Base-by-base conservation (phyloP, 2,888 invertebrate species). In the Megaustenia siamemsis region DNA sequence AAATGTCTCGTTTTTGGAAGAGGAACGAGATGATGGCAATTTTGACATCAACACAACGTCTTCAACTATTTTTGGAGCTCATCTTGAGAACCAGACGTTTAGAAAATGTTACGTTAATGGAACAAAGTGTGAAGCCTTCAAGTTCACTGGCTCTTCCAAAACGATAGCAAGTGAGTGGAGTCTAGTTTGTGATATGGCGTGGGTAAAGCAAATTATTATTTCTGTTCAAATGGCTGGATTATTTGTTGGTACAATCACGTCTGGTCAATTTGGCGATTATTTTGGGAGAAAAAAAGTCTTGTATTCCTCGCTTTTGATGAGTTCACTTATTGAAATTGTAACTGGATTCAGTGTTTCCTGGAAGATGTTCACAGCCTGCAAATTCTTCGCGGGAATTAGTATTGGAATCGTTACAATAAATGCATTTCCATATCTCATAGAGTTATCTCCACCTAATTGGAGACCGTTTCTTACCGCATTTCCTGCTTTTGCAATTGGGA, bases 161-260 rank as follows among this genome's bases (percentile, higher is more conserved):
- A 77, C 77, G 12, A n/a, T 60, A 1, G 56, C 60, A 1, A 38
- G 12, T 45, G 89, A 93, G 92, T 93, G 91, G 91, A 78, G 89
- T 73, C 88, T 93, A 28, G 87, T 93, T 0, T 93, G 93, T 87
- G 90, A 90, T 78, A 83, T 87, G 43, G 86, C 86, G 45, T 89
- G 88, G 56, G 82, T 91, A 21, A 87, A 90, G 3, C 88, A 88
- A 56, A 86, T 88, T 18, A 91, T 93, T 24, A 92, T 91, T 18
- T 91, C 92, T 6, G 86, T 92, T 38, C 93, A 93, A 89, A 93
- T 93, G 92, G 88, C 87, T 32, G 93, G 93, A 21, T 90, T 92
- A 0, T 86, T 93, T 43, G 43, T 90, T 12, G 93, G 93, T 0
- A 92, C 92, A 8, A 84, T 91, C 12, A 24, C 91, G n/a, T 89